Base-by-base conservation (phyloP, 2,888 invertebrate genomes). In the Spodoptera littoralis region DNA sequence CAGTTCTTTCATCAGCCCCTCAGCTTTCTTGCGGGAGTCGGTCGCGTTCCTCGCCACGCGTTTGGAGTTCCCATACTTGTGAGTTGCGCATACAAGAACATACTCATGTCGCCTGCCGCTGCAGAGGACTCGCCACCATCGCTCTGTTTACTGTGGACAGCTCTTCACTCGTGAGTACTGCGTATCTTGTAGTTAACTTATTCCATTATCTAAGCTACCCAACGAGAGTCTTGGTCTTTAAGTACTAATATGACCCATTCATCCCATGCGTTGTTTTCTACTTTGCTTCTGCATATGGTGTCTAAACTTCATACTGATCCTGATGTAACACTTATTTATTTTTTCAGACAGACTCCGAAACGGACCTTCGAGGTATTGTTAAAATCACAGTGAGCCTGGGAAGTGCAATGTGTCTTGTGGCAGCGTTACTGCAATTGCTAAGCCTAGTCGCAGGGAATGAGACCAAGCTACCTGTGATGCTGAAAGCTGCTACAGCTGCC, bases 1-100 rank as follows among this genome's bases (percentile, higher is more conserved):
- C 27, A 27, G 27, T 2, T 27, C 27, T 27, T 27, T 46, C 8
- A 8, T 3, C 73, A 93, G 94, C 86, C 22, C 91, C 92, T 42
- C 90, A 91, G 73, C 82, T 93, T 60, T 88, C 89, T 0, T 92
- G 92, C 66, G 95, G 89, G 54, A 87, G 90, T 67, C 93, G 95
- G 46, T 47, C 56, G 94, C 91, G 69, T 87, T 50, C 87, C n/a
- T 94, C 89, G 85, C 96, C 92, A 68, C 87, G 85, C 82, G 94
- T 86, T 50, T 95, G 86, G 93, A 91, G 80, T 84, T 94, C 86
- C 76, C 92, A 83, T 83, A 90, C 89, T 9, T 93, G 93, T 58
- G 91, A 93, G 48, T 88, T 92, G 55, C 88, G 91, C 13, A 85
- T 92, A 45, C 92, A 91, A 1, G 92, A 93, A 63, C 83, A 88